Evolutionary conservation across 2,113 vertebrate genomes (phyloP).

Genomic region (Scatophagus argus): DNA sequence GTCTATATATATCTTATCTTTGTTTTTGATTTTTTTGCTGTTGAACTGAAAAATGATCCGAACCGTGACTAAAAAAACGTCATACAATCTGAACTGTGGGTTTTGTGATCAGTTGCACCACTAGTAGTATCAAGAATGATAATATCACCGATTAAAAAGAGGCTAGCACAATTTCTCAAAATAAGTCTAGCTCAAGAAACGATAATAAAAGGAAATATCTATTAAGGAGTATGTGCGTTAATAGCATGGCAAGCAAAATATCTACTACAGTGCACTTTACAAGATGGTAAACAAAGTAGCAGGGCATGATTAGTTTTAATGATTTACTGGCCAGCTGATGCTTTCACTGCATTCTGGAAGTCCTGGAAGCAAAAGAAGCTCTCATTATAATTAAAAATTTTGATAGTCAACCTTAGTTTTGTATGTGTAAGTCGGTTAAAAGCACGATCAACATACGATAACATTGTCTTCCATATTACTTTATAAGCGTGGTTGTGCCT

Average conservation of each 20-base stretch:
- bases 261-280: neutral
- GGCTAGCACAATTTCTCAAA: neutral
- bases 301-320: neutral
- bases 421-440: neutral
- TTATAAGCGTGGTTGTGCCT: neutral
- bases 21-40: too few species aligned
- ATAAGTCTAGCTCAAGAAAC: neutral
- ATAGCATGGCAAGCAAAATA: neutral
- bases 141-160: neutral
- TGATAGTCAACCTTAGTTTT: neutral
- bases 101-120: too few species aligned
- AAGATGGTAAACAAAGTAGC: neutral
- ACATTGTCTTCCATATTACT: neutral
- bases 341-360: too few species aligned
- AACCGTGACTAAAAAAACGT: too few species aligned
- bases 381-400: neutral
- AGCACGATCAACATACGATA: neutral
- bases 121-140: neutral
- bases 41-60: too few species aligned
- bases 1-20: too few species aligned
- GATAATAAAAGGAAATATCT: neutral
- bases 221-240: neutral
- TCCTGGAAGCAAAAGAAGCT: neutral
- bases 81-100: too few species aligned
- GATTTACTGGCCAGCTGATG: neutral